Conservation (phyloP, 2,797 vertebrate species). For the Vultur gryphus region DNA sequence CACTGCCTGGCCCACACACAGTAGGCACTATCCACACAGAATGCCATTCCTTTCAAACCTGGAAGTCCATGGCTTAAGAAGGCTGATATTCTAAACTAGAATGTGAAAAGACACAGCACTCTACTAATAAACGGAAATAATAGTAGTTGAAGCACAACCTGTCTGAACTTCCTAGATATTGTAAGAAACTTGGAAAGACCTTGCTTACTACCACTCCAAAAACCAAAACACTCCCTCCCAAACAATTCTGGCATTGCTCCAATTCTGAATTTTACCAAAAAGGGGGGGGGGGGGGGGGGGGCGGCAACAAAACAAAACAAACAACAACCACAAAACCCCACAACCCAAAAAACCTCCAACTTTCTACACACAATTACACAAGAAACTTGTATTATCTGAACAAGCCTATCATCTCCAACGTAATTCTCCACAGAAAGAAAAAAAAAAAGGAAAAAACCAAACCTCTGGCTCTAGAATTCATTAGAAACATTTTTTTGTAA, state of each 20-base stretch:
- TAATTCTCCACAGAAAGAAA: background rate
- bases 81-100: background rate
- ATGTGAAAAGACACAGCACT: background rate
- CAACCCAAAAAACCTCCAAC: background rate
- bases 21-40: background rate
- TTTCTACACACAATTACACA: background rate
- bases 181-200: background rate
- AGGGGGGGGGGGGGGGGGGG: background rate
- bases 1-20: background rate
- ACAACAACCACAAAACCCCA: too few species aligned
- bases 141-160: background rate
- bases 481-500: background rate
- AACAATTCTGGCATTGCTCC: background rate
- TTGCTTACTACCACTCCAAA: background rate
- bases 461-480: background rate
- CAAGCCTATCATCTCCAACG: background rate
- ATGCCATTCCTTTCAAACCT: background rate
- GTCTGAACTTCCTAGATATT: background rate
- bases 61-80: background rate
- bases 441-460: too few species aligned
- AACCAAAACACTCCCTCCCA: background rate
- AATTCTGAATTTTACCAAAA: background rate
- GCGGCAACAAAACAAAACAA: background rate
- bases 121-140: background rate
- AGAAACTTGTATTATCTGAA: background rate